phyloP scores from a whole-genome alignment of 1,140 invertebrate genomes.

The Archivesica marissinica region DNA sequence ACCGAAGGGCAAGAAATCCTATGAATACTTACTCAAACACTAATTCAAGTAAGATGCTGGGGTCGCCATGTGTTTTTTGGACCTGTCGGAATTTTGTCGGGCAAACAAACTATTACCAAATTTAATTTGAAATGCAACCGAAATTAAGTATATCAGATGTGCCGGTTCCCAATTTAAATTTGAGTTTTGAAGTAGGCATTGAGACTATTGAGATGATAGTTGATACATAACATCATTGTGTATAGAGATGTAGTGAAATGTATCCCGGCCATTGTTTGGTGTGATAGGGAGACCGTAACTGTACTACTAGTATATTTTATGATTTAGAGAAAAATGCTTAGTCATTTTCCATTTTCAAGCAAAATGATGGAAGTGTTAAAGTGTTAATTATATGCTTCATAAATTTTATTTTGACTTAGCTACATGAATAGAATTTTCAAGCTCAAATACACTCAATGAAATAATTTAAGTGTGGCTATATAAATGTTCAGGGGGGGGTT shows the following conservation, averaged over 20 bases:
- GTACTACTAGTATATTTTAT: no score
- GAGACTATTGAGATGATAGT: not conserved
- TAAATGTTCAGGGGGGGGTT: no score
- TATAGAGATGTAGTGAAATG: constrained; percentile 1
- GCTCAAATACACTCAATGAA: not conserved
- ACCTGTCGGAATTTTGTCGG: no score
- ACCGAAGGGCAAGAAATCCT: not conserved
- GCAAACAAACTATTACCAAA: no score
- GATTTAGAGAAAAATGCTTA: no score
- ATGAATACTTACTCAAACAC: not conserved
- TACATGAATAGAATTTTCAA: not conserved
- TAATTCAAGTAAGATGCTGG: not conserved
- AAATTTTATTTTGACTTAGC: not conserved
- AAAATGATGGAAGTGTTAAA: not conserved
- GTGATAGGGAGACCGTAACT: not conserved
- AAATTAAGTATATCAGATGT: not conserved
- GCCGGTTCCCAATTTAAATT: not conserved
- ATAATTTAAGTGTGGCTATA: no score
- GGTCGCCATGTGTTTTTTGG: no score
- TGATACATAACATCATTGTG: constrained; percentile 1
- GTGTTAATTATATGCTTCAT: not conserved
- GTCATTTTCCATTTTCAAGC: no score
- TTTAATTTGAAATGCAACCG: not conserved
- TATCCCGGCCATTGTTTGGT: not conserved
- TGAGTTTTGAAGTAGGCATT: not conserved